A percentile compares a stretch with the other conserved stretches of the same genome.
Evolutionary conservation across 2,888 invertebrate genomes (phyloP).

Genomic region (Macrosiphum euphorbiae): DNA sequence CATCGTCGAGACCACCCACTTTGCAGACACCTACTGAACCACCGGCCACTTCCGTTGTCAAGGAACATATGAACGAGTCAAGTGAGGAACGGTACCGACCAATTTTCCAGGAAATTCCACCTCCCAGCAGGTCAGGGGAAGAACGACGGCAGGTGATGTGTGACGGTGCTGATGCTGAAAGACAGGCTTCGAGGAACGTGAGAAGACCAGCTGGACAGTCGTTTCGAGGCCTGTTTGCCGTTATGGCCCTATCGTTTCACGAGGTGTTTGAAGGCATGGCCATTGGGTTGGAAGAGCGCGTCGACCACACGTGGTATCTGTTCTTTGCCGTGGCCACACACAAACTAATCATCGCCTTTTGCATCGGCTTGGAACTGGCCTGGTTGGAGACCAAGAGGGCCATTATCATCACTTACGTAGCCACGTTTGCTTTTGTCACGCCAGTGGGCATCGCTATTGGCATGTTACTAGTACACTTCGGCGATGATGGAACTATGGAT

Average conservation of each 20-base stretch:
- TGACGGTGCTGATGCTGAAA: neutral
- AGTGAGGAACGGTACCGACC: neutral
- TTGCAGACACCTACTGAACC: neutral
- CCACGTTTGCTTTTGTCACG: constrained; percentile 78
- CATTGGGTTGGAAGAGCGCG: constrained; percentile 81
- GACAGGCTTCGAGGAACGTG: neutral
- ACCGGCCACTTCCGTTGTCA: neutral
- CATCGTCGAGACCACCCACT: constrained; percentile 46
- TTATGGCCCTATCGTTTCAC: constrained; percentile 78
- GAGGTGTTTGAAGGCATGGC: constrained; percentile 82
- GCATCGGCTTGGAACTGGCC: constrained; percentile 77
- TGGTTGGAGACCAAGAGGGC: constrained; percentile 72
- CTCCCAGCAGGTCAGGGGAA: neutral
- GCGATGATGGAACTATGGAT: constrained; percentile 71
- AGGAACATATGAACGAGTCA: neutral
- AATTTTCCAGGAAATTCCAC: neutral
- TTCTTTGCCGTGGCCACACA: constrained; percentile 79
- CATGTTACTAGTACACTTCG: constrained; percentile 72
- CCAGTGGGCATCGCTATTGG: constrained; percentile 79
- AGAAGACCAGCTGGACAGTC: neutral
- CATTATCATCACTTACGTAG: constrained; percentile 74
- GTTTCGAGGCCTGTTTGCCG: constrained; percentile 74
- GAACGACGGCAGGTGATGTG: neutral
- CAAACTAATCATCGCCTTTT: constrained; percentile 78
- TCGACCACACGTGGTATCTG: constrained; percentile 76